Evolutionary conservation across 2,797 vertebrate genomes (phyloP), one percentile per base, ranked within the genome.

Genomic region (Cygnus olor): DNA sequence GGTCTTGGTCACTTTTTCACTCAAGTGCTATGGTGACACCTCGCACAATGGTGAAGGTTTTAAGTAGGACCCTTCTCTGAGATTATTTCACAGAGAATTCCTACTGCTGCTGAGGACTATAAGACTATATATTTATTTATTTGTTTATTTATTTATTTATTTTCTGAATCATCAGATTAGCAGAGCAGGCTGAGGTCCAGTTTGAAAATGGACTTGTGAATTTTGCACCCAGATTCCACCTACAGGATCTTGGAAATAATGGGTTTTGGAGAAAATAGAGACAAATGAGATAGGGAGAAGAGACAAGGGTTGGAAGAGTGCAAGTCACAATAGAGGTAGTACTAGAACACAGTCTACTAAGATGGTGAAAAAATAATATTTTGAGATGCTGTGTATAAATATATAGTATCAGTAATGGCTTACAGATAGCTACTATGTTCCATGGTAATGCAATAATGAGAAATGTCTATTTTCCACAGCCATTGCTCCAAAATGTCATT

Each of bases 91-190:
- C 54, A 80, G 24, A 69, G 6, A 8, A 83, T 28, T 83, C 42
- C n/a, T 32, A 25, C 22, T 32, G 54, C 42, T 85, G 24, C 47
- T 78, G 47, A 6, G 10, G 11, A 34, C 22, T 74, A 73, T 65
- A 76, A 8, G 13, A 13, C 24, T 66, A 38, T 13, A 28, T 34
- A 25, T 47, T 19, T 22, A 49, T 49, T 42, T 63, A 38, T 0
- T 38, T 38, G 38, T 38, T 19, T 22, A 49, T 49, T 42, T 63
- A 38, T 0, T 0, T 24, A 25, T 38, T 27, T 27, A 25, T 47
- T 58, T 89, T 68, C 54, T 79, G 81, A 90, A 49, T 81, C 87
- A 87, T 57, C 66, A 79, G 34, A 44, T 78, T 65, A 70, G 3
- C 47, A 44, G 42, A 49, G 73, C 47, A 83, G n/a, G 51, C 5